phyloP scores from a whole-genome alignment of 2,888 invertebrate species.

The Lamellibrachia columna region DNA sequence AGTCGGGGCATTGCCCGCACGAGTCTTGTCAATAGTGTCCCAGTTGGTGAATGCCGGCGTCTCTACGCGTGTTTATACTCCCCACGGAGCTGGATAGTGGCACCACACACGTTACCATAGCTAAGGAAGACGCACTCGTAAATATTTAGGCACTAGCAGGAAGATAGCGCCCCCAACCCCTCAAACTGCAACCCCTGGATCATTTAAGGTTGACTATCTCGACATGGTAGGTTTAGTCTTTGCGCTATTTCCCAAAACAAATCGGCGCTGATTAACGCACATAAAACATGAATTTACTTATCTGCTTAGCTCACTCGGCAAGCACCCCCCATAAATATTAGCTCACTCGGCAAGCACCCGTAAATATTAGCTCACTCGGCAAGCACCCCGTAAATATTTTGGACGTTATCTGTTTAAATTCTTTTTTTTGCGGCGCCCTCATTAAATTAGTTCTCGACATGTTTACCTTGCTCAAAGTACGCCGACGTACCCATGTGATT shows the following conservation, averaged over 20 bases:
- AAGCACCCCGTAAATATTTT: background rate
- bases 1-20: background rate
- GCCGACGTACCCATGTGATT: background rate
- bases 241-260: background rate
- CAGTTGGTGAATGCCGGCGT: background rate
- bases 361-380: background rate
- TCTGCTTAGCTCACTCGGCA: background rate
- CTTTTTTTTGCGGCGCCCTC: background rate
- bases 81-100: background rate
- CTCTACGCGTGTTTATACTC: background rate
- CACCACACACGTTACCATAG: background rate
- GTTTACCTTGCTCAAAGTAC: background rate
- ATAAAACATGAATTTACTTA: background rate
- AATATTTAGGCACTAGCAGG: background rate
- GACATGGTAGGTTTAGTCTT: background rate
- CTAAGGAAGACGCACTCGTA: background rate
- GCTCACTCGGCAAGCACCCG: background rate
- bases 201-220: background rate
- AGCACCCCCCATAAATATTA: too few species aligned
- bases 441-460: background rate
- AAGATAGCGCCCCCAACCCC: background rate
- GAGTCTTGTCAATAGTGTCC: background rate
- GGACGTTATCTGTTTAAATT: background rate
- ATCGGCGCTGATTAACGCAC: background rate
- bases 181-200: background rate